Evolutionary conservation across 2,113 vertebrate genomes (phyloP).

Genomic region (Cheirogaleus medius): DNA sequence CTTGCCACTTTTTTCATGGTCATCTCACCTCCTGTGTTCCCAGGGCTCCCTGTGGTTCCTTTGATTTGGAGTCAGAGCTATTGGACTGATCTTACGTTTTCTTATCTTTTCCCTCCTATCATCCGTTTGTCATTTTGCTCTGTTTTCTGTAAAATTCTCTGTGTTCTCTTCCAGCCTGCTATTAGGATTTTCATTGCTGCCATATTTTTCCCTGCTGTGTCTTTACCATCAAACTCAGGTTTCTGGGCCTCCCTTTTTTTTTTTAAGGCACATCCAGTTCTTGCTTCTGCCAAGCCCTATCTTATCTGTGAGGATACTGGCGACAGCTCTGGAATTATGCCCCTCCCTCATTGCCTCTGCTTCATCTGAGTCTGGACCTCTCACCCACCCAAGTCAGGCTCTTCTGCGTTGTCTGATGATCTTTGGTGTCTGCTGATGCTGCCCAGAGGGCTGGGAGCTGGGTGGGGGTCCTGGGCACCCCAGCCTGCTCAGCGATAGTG

Average conservation of each 20-base stretch:
- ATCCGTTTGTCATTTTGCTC: not conserved
- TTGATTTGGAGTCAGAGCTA: too few species aligned
- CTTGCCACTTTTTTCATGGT: too few species aligned
- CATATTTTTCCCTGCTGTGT: not conserved
- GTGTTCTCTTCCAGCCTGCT: not conserved
- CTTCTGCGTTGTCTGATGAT: not conserved
- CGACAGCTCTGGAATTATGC: not conserved
- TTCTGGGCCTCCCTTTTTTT: not conserved
- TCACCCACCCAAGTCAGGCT: not conserved
- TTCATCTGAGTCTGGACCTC: not conserved
- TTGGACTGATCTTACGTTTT: not conserved
- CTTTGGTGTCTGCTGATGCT: not conserved
- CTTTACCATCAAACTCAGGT: not conserved
- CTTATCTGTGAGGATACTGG: not conserved
- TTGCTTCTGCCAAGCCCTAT: rapidly evolving
- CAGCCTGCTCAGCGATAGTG: not conserved
- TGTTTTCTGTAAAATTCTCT: not conserved
- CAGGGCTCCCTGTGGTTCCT: not conserved
- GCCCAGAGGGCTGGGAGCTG: not conserved
- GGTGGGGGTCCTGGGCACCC: not conserved
- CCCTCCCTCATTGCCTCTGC: not conserved
- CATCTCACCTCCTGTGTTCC: not conserved
- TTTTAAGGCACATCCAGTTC: not conserved
- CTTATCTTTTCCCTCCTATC: not conserved
- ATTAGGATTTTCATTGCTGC: not conserved